Base-by-base conservation (phyloP, 2,888 invertebrate species). In the Muschampia plurimacula region DNA sequence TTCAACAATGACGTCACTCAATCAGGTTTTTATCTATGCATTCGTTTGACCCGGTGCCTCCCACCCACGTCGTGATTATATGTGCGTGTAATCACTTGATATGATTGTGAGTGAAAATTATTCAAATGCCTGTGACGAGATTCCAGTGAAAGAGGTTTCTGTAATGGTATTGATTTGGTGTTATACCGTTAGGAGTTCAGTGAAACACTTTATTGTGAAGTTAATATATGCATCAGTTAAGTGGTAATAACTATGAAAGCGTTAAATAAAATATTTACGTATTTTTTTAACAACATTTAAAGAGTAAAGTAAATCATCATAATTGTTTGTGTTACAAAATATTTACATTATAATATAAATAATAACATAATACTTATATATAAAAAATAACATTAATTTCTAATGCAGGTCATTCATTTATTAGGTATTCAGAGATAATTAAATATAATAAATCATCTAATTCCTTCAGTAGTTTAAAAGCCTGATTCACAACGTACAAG, bases 21-120 rank as follows among this genome's bases (percentile, higher is more conserved):
- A 85, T 86, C 84, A 78, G 81, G 84, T 87, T 89, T 90, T 91
- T 89, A 89, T 90, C 91, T 92, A 90, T 86, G 87, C 85, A 86
- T 86, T 85, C 86, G 84, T 88, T 92, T 92, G 91, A 91, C 92
- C 92, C 84, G 79, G 77, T 84, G 88, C 86, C 87, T 88, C 84
- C 92, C 93, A 87, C 93, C 91, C 92, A 93, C 92, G 91, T 87
- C 75, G 89, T 76, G 77, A 79, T 75, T 79, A 67, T 69, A 55
- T 9, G 2, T 8, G 10, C 8, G 55, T 49, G 71, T 76, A 80
- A 78, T 77, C 78, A 75, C 79, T 81, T 77, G 74, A 80, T 80
- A 77, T 75, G 77, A 75, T 76, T 79, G 78, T 77, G 75, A 75
- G 77, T 75, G 77, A 74, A 77, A 78, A 77, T 77, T 72, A 75